Base-by-base conservation (phyloP, 1,140 invertebrate genomes). In the Drosophila nigrodunni region DNA sequence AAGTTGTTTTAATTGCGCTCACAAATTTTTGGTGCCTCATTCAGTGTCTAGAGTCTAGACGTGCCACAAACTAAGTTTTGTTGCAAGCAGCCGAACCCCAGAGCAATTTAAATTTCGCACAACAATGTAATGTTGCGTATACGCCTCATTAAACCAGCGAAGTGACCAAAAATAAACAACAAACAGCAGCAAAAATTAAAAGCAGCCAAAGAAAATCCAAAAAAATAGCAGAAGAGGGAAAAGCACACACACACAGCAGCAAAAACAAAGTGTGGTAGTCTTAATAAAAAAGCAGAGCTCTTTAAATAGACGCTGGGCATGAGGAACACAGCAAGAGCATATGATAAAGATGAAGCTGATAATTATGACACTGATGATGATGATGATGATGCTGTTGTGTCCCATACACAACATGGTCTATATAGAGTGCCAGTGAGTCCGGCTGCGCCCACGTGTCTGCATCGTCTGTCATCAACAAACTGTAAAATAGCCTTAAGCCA, bases 401-500 rank as follows among this genome's bases (percentile, higher is more conserved):
- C 18, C 18, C 18, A 2, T 21, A 21, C 18, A 21, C 18, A 30
- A 13, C 35, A 41, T 30, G 25, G 58, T 30, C 30, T 41, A 46
- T 15, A 49, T 25, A 21, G 47, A 21, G 25, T 30, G 9, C 15
- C 18, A 37, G 25, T 30, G 30, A 9, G 13, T 61, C 39, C 39
- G 39, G 9, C 58, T 52, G 10, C 55, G 49, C 52, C 52, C 74
- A 60, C 65, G 64, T 80, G 70, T 87, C 85, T 83, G 85, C 85
- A 80, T 88, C 85, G 85, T 89, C 80, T 91, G 89, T 91, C 89
- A 86, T 80, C 89, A 91, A 91, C 88, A 91, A 91, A 91, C 83
- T 91, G 83, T 91, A 89, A 91, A 91, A 91, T 91, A 91, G 89
- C 89, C 89, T 86, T 82, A 91, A 86, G 89, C 81, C 83, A 91